Evolutionary conservation across 2,888 invertebrate species (phyloP).

Genomic region (Phengaris alcon): DNA sequence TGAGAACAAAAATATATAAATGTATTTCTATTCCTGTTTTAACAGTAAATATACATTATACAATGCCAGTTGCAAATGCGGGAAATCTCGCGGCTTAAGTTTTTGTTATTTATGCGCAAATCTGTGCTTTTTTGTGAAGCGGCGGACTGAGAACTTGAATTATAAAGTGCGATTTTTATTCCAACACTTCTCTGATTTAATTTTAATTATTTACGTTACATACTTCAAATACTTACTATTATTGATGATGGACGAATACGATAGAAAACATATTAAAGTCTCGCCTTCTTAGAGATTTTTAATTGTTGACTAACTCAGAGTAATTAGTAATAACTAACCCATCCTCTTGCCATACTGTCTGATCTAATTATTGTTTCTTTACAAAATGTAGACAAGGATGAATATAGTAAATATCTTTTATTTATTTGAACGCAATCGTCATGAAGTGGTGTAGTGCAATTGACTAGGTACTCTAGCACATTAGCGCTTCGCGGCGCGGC

Average conservation of each 20-base stretch:
- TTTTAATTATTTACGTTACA: background rate
- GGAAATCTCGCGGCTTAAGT: constrained; percentile 29
- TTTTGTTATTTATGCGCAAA: constrained; percentile 31
- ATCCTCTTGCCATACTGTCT: no score
- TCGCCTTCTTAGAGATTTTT: no score
- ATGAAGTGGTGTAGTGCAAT: constrained; percentile 30
- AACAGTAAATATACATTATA: constrained; percentile 26
- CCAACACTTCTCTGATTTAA: background rate
- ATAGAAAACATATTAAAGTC: no score
- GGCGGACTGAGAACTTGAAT: constrained; percentile 23
- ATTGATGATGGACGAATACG: no score
- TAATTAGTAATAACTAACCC: no score
- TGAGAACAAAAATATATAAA: background rate
- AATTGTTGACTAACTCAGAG: no score
- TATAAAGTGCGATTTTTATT: constrained; percentile 24
- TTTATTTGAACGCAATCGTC: constrained; percentile 2
- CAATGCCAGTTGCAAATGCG: constrained; percentile 27
- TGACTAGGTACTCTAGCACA: constrained; percentile 39
- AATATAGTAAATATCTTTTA: background rate
- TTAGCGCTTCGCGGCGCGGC: constrained; percentile 57
- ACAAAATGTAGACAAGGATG: no score
- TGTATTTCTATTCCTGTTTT: background rate
- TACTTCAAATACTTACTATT: background rate
- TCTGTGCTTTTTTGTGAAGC: constrained; percentile 19
- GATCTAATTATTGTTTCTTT: no score